A percentile compares a stretch with the other conserved stretches of the same genome.
phyloP scores from a whole-genome alignment of 2,888 invertebrate genomes.

The Lasioglossum villosulum region DNA sequence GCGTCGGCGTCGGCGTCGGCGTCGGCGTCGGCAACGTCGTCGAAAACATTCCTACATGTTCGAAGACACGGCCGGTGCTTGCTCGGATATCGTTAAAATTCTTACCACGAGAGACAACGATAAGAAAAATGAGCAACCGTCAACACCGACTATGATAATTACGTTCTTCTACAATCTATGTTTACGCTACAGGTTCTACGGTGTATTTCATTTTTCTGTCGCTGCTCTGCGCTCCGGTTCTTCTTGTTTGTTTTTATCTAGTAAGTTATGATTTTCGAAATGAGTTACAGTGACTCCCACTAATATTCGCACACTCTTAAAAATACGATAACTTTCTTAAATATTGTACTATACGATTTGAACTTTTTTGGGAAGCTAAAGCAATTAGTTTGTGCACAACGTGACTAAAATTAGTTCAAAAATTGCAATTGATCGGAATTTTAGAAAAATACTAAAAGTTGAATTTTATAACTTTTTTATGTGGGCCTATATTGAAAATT shows the following conservation, averaged over 20 bases:
- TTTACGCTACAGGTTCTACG: not conserved
- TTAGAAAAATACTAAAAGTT: no score
- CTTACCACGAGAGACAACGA: not conserved
- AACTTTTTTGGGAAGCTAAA: no score
- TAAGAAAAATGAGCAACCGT: not conserved
- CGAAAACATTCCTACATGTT: constrained; percentile 71
- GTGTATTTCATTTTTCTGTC: not conserved
- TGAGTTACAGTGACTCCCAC: no score
- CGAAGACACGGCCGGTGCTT: constrained; percentile 35
- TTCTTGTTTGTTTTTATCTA: not conserved
- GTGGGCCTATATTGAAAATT: no score
- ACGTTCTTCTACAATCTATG: not conserved
- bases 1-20: constrained; percentile 62
- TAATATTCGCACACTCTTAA: no score
- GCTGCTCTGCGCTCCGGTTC: no score
- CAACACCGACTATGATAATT: not conserved
- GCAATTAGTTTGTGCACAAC: no score
- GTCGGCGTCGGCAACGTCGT: constrained; percentile 50
- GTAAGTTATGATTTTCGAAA: not conserved
- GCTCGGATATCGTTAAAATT: constrained; percentile 17
- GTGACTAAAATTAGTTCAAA: no score
- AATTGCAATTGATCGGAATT: no score
- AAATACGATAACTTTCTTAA: no score
- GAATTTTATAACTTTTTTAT: no score
- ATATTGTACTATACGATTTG: no score